Base-by-base conservation (phyloP, 2,113 vertebrate species). In the Tinamus guttatus region DNA sequence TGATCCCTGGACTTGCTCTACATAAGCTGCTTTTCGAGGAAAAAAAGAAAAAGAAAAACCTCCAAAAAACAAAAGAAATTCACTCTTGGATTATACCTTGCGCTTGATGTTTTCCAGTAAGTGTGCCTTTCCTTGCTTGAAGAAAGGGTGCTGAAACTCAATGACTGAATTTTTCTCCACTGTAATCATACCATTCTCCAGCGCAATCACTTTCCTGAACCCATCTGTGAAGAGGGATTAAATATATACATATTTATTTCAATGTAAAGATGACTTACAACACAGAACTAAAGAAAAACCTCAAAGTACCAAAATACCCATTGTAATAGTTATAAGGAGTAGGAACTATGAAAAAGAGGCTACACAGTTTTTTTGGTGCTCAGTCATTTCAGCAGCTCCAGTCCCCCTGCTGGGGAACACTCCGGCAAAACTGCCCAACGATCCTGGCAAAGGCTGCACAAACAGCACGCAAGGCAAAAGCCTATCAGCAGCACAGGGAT, bases 111-210 rank as follows among this genome's bases (percentile, higher is more conserved):
- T 96, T 43, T 95, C 97, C 89, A 98, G 83, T 43, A 98, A 87
- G 43, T 89, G 94, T 19, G 95, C 77, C 45, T 94, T 97, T 19
- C 97, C 97, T 81, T 93, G 97, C 91, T 97, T 97, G 96, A 98
- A 98, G 82, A 96, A 97, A 30, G 96, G 90, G 47, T 98, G 98
- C 62, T 98, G 98, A 77, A 98, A 98, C 88, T 98, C 97, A 79
- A 97, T 97, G 58, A 82, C 41, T 9, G 89, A 71, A 47, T 75
- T 94, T n/a, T 96, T 97, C 38, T 96, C 96, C 43, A 84, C 81
- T 69, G 71, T 94, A 67, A 94, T 79, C 64, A 96, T 97, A 30
- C 95, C 96, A 81, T 87, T 96, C 49, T 97, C 97, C 60, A 95
- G 58, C 45, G 94, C 82, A 63, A 97, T 88, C 87, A 98, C 87